Evolutionary conservation across 1,140 invertebrate genomes (phyloP), one percentile per base, ranked within the genome.

Genomic region (Ips nitidus): DNA sequence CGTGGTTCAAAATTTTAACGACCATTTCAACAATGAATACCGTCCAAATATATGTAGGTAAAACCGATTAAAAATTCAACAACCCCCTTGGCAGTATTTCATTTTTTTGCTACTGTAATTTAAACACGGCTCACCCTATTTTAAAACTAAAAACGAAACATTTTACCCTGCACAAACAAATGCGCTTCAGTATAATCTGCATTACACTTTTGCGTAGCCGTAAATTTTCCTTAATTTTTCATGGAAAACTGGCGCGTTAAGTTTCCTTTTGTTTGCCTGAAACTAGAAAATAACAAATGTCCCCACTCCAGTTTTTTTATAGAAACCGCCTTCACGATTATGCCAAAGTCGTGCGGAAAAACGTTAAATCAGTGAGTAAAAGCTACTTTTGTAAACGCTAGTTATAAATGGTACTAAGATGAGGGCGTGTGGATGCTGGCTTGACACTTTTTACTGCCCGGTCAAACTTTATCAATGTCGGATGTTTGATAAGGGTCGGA

Each of bases 381-480:
- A 56, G 6, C 53, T 22, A 22, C 22, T 22, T 22, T 22, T 22
- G 22, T 22, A 22, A 56, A 56, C 53, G 22, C 3, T 3, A 38
- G 53, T 56, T 56, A 56, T 38, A 56, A 56, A 56, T 40, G 53
- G 37, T 56, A 56, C 53, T 36, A 56, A 56, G 37, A 56, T 56
- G 53, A 38, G 53, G 53, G 53, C 38, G 53, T 56, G 53, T 36
- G 53, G 39, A 56, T 38, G 53, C 53, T 37, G 6, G n/a, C 53
- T 36, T 22, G 6, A 39, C 53, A 36, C 38, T 56, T 56, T 56
- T 56, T 56, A 39, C n/a, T 56, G 53, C n/a, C 38, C 22, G 22
- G n/a, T 37, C 22, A 38, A 56, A 56, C 53, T 56, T 56, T 56
- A 56, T 56, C 53, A 56, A 56, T 56, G 53, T 40, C 53, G 38